Evolutionary conservation across 2,797 vertebrate genomes (phyloP).

Genomic region (Tragopan temminckii): DNA sequence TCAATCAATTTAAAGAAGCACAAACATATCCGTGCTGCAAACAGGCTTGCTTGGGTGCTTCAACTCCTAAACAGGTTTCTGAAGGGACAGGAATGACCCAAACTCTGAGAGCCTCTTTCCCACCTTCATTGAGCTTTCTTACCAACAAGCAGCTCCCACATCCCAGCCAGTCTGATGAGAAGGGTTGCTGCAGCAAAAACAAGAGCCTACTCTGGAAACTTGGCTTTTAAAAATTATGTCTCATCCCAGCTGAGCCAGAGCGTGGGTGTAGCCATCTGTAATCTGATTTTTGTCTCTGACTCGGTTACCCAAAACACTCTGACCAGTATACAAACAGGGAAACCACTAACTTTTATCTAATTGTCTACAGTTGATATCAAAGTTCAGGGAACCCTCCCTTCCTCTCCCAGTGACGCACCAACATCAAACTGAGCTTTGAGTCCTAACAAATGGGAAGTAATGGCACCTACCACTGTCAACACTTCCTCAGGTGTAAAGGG

Average conservation of each 20-base stretch:
- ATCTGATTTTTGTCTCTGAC: not conserved
- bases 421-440: not conserved
- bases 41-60: not conserved
- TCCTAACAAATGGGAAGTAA: not conserved
- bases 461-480: not conserved
- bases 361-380: not conserved
- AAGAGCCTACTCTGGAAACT: not conserved
- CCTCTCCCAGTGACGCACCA: not conserved
- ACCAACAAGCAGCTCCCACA: not conserved
- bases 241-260: not conserved
- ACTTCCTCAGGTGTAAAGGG: not conserved
- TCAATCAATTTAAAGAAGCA: not conserved
- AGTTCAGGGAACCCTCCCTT: constrained; percentile 29
- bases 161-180: not conserved
- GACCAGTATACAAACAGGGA: not conserved
- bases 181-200: not conserved
- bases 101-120: not conserved
- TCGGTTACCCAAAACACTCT: not conserved
- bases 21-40: not conserved
- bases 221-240: not conserved
- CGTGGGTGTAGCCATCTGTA: not conserved
- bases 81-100: not conserved
- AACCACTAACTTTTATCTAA: not conserved
- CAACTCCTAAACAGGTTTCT: not conserved
- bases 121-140: not conserved